phyloP scores from a whole-genome alignment of 2,113 vertebrate genomes.

The Chionomys nivalis region DNA sequence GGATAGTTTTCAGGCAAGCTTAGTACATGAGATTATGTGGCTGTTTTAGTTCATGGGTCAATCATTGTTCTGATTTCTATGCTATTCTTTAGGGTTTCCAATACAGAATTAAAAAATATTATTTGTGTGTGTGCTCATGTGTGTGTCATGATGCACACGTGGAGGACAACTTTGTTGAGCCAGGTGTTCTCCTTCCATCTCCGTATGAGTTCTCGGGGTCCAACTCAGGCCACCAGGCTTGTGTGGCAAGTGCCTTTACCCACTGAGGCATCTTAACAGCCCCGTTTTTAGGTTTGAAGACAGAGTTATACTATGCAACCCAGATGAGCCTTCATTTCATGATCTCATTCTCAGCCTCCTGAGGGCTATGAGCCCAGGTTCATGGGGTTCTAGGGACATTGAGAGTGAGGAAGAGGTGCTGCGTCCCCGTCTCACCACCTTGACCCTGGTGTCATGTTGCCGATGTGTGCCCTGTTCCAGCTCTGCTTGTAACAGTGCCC shows the following conservation, averaged over 20 bases:
- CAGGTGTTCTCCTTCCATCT: background rate
- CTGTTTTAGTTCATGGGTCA: background rate
- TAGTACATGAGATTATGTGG: background rate
- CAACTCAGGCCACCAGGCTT: background rate
- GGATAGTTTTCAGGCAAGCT: background rate
- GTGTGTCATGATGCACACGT: background rate
- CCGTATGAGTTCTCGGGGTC: background rate
- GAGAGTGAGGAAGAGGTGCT: background rate
- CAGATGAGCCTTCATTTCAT: background rate
- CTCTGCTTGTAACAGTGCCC: background rate
- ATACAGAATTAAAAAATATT: no score
- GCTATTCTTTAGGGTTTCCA: background rate
- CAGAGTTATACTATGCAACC: background rate
- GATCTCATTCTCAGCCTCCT: background rate
- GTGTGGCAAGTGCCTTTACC: background rate
- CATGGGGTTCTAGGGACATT: background rate
- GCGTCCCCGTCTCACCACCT: background rate
- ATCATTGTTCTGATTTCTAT: background rate
- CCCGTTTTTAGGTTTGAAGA: background rate
- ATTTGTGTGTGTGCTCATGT: background rate
- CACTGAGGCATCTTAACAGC: background rate
- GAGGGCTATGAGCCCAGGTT: no score
- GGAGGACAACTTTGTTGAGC: background rate
- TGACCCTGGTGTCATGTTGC: background rate
- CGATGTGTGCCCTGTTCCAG: background rate